Conservation (phyloP, 2,113 vertebrate genomes). For the Sapayoa aenigma region DNA sequence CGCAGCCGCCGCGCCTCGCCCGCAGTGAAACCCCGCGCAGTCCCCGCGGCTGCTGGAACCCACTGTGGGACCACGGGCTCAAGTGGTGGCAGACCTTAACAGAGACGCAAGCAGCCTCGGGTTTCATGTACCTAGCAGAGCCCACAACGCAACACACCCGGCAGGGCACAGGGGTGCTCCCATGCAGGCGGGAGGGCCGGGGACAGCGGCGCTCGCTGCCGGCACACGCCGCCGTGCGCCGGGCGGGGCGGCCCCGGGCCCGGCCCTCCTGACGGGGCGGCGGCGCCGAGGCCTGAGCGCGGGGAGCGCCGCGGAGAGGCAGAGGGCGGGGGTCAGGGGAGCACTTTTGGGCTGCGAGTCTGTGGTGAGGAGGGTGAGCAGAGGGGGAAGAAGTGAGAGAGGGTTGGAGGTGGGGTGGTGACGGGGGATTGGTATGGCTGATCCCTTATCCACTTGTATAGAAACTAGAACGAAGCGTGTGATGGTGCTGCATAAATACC, state of each 20-base stretch:
- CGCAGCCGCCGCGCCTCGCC: background rate
- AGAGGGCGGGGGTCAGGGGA: fast-evolving
- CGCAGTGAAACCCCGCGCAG: background rate
- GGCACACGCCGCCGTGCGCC: fast-evolving
- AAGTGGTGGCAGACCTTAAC: background rate
- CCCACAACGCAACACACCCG: too few species aligned
- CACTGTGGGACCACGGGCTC: background rate
- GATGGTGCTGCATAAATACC: background rate
- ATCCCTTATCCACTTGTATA: fast-evolving
- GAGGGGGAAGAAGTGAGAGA: background rate
- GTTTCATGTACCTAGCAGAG: too few species aligned
- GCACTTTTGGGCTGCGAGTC: fast-evolving
- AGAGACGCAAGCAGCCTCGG: background rate
- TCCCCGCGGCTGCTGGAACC: fast-evolving
- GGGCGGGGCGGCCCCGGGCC: fast-evolving
- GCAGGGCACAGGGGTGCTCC: fast-evolving
- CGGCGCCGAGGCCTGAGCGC: background rate
- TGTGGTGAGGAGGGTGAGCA: background rate
- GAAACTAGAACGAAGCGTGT: fast-evolving
- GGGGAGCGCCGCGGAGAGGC: fast-evolving
- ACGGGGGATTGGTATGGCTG: too few species aligned
- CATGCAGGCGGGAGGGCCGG: fast-evolving
- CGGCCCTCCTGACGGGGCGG: background rate
- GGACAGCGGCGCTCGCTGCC: fast-evolving
- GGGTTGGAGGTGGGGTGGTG: background rate